Evolutionary conservation across 1,140 invertebrate species (phyloP), one percentile per base, ranked within the genome.

Genomic region (Oreohelix idahoensis): DNA sequence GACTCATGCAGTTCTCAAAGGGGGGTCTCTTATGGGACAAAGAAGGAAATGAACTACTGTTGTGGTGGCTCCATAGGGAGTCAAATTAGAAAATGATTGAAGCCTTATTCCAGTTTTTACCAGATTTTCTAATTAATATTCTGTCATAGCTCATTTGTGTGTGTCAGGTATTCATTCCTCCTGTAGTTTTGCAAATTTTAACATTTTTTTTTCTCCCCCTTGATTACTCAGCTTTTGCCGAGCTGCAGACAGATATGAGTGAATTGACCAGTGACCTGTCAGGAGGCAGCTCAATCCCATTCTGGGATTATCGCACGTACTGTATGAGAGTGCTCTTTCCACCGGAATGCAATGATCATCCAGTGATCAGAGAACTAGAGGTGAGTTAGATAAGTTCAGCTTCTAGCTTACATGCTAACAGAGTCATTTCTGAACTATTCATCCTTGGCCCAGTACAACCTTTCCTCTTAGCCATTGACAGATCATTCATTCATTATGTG

Each of bases 321-420:
- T 97, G 99, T 70, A 98, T 99, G 96, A 98, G 99, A 93, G 97
- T 99, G 23, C 98, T 99, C 91, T 99, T 99, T 92, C 98, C 98
- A 36, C 86, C 85, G 20, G 88, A 87, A 75, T 53, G 45, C 35
- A 84, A 92, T 78, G 86, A 89, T 29, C 98, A 99, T 92, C 96
- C 96, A 75, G 97, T 99, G 11, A 88, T 90, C 79, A 85, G 85
- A 81, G 89, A 91, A 75, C 70, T 91, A 15, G 87, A 90, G 87
- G 88, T 91, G 84, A 85, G 84, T 83, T 15, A 45, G 42, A 20
- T 45, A 23, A 32, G 5, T 23, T 11, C 29, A 39, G 58, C 45
- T 39, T 38, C 39, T 49, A 49, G 1, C 10, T 39, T 45, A n/a
- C n/a, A n/a, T n/a, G n/a, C n/a, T n/a, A n/a, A 49, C 35, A 71